These are phyloP conservation scores for Ceratina calcarata DNA, from an alignment of 1,140 invertebrate genomes.

Conservation along the genomic window DNA sequence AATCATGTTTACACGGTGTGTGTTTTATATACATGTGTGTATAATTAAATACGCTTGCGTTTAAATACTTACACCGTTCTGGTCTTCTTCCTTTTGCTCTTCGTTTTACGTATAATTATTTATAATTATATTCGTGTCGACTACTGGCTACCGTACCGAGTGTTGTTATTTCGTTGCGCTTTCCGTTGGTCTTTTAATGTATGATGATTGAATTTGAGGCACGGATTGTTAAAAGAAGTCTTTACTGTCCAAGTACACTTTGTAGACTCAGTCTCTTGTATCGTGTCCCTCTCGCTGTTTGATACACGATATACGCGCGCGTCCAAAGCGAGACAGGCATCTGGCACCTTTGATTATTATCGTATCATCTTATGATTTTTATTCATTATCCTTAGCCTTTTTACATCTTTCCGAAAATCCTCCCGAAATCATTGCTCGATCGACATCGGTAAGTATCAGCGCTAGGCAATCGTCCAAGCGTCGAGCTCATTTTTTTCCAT, in stretches of 20 bases:
- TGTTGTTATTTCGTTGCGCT: constrained; percentile 42
- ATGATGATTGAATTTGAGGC: constrained; percentile 41
- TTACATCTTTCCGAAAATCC: too few relatives aligned
- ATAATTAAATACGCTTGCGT: constrained; percentile 6
- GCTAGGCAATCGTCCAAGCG: too few relatives aligned
- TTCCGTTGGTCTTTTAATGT: constrained; percentile 42
- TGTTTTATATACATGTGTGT: constrained; percentile 13
- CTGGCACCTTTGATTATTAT: too few relatives aligned
- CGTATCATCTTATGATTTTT: too few relatives aligned
- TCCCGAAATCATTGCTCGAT: too few relatives aligned
- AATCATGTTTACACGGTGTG: constrained; percentile 38
- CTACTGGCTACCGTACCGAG: constrained; percentile 35
- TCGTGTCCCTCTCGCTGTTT: not conserved
- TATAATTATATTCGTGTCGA: constrained; percentile 16
- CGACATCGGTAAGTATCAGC: too few relatives aligned
- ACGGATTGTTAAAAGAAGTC: constrained; percentile 30
- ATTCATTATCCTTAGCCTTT: too few relatives aligned
- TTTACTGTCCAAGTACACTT: constrained; percentile 4
- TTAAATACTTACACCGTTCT: constrained; percentile 6
- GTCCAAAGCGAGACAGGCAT: too few relatives aligned
- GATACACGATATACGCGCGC: not conserved
- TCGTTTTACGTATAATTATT: constrained; percentile 10
- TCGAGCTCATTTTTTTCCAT: too few relatives aligned
- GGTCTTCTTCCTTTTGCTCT: constrained; percentile 1
- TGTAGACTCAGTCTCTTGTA: not conserved